Evolutionary conservation across 2,888 invertebrate species (phyloP).

Genomic region (Pseudococcus viburni): DNA sequence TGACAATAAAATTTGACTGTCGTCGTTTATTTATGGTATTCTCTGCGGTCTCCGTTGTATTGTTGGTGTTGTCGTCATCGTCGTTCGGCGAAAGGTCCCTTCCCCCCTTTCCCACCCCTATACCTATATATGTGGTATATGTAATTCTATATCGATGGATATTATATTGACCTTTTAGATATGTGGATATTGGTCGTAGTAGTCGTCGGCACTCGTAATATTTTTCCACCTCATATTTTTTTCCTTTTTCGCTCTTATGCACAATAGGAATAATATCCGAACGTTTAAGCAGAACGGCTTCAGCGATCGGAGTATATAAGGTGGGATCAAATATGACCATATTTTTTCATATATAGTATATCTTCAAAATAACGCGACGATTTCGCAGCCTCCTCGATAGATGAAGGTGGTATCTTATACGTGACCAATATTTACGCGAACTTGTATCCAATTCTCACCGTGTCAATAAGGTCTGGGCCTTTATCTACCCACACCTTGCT

Average conservation of each 20-base stretch:
- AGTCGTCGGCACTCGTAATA: background rate
- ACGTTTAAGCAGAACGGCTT: background rate
- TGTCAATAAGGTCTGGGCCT: background rate
- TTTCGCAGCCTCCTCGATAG: background rate
- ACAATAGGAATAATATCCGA: background rate
- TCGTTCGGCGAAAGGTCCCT: too few species aligned
- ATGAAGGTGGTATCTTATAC: background rate
- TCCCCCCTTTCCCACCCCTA: too few species aligned
- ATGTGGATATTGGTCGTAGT: background rate
- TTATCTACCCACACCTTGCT: background rate
- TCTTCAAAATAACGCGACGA: background rate
- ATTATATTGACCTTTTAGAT: slow-evolving; percentile 1
- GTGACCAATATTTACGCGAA: background rate
- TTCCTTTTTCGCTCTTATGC: background rate
- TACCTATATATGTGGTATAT: background rate
- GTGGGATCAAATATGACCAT: background rate
- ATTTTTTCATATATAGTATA: background rate
- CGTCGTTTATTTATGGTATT: background rate
- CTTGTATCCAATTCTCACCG: background rate
- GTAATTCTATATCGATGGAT: background rate
- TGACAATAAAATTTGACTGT: slow-evolving; percentile 1
- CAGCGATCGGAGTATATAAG: background rate
- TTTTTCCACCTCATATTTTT: background rate
- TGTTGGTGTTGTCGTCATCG: background rate
- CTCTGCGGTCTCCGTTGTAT: background rate